Evolutionary conservation across 2,888 invertebrate species (phyloP), one percentile per base, ranked within the genome.

Genomic region (Dorcus hopei): DNA sequence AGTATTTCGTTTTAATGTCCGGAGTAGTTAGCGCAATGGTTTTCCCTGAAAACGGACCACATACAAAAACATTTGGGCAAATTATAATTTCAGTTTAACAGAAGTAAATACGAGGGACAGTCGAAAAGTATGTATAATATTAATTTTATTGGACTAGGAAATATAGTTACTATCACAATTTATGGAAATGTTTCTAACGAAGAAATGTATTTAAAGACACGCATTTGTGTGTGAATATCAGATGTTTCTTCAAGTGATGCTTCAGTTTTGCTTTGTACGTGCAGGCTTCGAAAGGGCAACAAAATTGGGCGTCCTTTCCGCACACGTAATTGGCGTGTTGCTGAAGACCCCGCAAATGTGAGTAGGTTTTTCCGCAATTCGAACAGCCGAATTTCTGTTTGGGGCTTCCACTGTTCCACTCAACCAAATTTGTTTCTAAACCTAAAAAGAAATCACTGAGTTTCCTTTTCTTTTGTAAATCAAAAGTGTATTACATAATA

Each of bases 1-100:
- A 33, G 26, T 33, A 33, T 33, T 33, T 33, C 3, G 26, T 54
- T 55, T 33, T 62, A 62, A 14, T 39, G 38, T 38, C 52, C 61
- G n/a, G 43, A 38, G 52, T 59, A 62, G 33, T 51, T 52, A 9
- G 40, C 45, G 14, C 63, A 63, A n/a, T 41, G 52, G 26, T 43
- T 33, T 33, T 4, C 39, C 2, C 19, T 40, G 11, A 11, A 19
- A 52, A 14, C 9, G 11, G 16, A 40, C 23, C 2, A 19, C 19
- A 19, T 0, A 19, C 8, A 42, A 42, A 14, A 14, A 42, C 4
- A 23, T 1, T 26, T 4, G 26, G 11, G 9, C 47, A 47, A 16
- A 11, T 23, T 19, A 16, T 45, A 23, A 4, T 26, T n/a, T 26
- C 7, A 47, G n/a, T n/a, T 26, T 4, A 47, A 5, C 16, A 47